Evolutionary conservation across 92 coral and sea anemone genomes (phyloP).

Genomic region (Phenganax stokvisi): DNA sequence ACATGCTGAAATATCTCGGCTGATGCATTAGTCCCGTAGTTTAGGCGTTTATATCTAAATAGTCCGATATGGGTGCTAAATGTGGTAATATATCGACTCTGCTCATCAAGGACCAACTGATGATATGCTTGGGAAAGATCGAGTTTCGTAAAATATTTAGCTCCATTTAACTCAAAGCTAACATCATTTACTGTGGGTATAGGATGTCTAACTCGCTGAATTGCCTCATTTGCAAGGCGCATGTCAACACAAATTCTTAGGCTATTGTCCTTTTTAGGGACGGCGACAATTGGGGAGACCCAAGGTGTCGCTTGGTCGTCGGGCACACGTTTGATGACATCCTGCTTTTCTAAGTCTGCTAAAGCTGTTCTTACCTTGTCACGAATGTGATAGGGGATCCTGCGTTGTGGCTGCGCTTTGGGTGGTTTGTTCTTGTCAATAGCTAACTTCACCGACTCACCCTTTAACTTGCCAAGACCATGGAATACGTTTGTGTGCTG

Average conservation of each 20-base stretch:
- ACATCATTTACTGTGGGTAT: constrained; percentile 17
- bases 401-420: constrained; percentile 11
- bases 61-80: constrained; percentile 18
- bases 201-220: constrained; percentile 8
- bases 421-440: neutral
- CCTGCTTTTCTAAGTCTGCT: neutral
- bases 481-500: no score
- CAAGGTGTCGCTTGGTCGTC: constrained; percentile 20
- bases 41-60: constrained; percentile 11
- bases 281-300: constrained; percentile 26
- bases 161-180: neutral
- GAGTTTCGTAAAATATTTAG: neutral
- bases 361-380: constrained; percentile 12
- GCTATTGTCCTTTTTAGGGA: constrained; percentile 22
- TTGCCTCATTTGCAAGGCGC: constrained; percentile 16
- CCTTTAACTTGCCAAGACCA: no score
- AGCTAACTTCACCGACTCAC: no score
- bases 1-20: constrained; percentile 23
- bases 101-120: constrained; percentile 17
- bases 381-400: constrained; percentile 23
- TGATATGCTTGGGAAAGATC: constrained; percentile 3
- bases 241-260: neutral
- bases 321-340: constrained; percentile 12
- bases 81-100: constrained; percentile 4
- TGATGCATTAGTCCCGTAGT: constrained; percentile 13